Percentiles rank a stretch among this genome's conserved stretches.
Evolutionary conservation across 2,113 vertebrate species (phyloP).

Genomic region (Glaucomys volans): DNA sequence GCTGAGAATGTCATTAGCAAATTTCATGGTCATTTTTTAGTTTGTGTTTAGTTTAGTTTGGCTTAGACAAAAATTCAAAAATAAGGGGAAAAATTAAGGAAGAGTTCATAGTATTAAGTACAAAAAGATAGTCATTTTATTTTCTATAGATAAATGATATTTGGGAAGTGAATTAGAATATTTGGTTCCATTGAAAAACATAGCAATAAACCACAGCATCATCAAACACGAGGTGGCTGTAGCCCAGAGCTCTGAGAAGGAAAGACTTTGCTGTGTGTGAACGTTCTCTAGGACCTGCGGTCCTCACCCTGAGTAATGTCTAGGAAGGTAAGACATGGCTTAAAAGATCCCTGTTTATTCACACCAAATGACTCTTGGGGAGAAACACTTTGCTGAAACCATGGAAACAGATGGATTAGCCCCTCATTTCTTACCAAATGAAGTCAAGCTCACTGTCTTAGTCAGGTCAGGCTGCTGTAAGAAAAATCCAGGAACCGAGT

Average conservation of each 20-base stretch:
- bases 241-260: not conserved
- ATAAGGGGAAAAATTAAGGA: not conserved
- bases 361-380: not conserved
- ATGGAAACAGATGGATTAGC: not conserved
- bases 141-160: not conserved
- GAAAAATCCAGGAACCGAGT: not conserved
- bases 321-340: not conserved
- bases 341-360: not conserved
- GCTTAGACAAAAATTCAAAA: constrained; percentile 41
- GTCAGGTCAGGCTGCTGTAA: not conserved
- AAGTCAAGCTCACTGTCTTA: not conserved
- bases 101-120: not conserved
- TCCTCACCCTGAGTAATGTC: too few species aligned
- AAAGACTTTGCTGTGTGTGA: not conserved
- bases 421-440: not conserved
- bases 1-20: not conserved
- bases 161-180: not conserved
- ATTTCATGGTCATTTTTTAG: not conserved
- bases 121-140: not conserved
- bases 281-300: not conserved
- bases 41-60: not conserved
- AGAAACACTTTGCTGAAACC: not conserved
- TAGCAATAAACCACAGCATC: not conserved
- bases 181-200: not conserved
- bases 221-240: not conserved